phyloP scores from a whole-genome alignment of 2,797 vertebrate genomes.

The Epinephelus coioides region DNA sequence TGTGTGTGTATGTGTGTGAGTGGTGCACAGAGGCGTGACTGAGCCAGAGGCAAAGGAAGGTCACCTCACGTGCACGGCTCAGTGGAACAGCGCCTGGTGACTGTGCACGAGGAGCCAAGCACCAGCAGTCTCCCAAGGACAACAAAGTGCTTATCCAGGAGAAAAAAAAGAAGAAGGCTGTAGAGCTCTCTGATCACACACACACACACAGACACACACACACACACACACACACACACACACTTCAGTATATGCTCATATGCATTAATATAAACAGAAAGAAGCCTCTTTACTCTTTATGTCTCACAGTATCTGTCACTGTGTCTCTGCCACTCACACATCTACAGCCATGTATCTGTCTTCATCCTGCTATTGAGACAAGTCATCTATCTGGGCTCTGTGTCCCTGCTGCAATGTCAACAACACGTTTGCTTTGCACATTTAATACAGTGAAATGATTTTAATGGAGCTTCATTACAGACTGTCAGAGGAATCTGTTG shows the following conservation, averaged over 20 bases:
- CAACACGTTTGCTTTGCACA: conserved; percentile 8
- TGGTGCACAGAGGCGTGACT: conserved; percentile 71
- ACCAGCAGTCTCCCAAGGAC: conserved; percentile 84
- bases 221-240: conserved; percentile 29
- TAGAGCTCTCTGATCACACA: conserved; percentile 62
- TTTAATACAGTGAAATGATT: conserved; percentile 5
- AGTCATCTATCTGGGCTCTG: not conserved
- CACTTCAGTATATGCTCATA: conserved; percentile 25
- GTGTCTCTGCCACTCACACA: conserved; percentile 13
- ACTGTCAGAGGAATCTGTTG: conserved; percentile 5
- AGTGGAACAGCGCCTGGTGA: conserved; percentile 72
- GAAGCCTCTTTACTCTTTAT: conserved; percentile 47
- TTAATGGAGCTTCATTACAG: not conserved
- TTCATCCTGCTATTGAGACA: conserved; percentile 2
- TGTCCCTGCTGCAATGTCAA: conserved; percentile 32
- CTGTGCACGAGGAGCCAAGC: conserved; percentile 76
- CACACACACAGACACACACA: conserved; percentile 26
- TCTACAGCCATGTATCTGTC: conserved; percentile 19
- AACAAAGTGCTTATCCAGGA: conserved; percentile 84
- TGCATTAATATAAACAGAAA: conserved; percentile 52
- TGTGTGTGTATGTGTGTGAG: conserved; percentile 31
- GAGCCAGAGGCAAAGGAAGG: conserved; percentile 80
- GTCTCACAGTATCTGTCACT: not conserved
- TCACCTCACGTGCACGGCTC: conserved; percentile 80
- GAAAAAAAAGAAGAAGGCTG: conserved; percentile 68